Evolutionary conservation across 2,113 vertebrate genomes (phyloP).

Genomic region (Spea bombifrons): DNA sequence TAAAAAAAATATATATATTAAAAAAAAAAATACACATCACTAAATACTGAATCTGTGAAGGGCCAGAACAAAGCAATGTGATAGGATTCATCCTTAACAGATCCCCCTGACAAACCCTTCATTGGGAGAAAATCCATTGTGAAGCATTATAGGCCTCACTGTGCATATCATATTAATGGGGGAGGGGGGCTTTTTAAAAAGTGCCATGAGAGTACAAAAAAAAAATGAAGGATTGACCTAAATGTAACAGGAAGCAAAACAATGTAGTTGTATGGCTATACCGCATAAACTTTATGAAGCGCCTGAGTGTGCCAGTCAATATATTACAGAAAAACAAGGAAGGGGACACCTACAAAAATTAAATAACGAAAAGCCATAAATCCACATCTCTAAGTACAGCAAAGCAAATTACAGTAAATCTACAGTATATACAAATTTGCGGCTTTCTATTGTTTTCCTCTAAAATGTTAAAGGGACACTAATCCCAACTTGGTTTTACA

Average conservation of each 20-base stretch:
- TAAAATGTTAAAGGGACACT: too few relatives aligned
- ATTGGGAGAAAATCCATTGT: too few relatives aligned
- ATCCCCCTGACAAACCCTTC: too few relatives aligned
- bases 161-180: too few relatives aligned
- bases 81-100: too few relatives aligned
- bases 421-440: conserved; percentile 66
- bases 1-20: too few relatives aligned
- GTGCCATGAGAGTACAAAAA: background rate
- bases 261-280: too few relatives aligned
- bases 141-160: too few relatives aligned
- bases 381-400: conserved; percentile 74
- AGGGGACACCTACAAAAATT: conserved; percentile 46
- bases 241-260: background rate
- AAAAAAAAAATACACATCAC: too few relatives aligned
- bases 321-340: background rate
- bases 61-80: too few relatives aligned
- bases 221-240: background rate
- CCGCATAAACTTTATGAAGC: background rate
- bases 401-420: conserved; percentile 70
- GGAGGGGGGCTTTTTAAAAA: background rate
- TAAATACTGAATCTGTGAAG: too few relatives aligned
- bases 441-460: conserved; percentile 52
- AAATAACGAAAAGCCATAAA: conserved; percentile 78
- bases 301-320: background rate
- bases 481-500: too few relatives aligned